Evolutionary conservation across 2,888 invertebrate genomes (phyloP), one percentile per base, ranked within the genome.

Genomic region (Sarcophaga carnaria): DNA sequence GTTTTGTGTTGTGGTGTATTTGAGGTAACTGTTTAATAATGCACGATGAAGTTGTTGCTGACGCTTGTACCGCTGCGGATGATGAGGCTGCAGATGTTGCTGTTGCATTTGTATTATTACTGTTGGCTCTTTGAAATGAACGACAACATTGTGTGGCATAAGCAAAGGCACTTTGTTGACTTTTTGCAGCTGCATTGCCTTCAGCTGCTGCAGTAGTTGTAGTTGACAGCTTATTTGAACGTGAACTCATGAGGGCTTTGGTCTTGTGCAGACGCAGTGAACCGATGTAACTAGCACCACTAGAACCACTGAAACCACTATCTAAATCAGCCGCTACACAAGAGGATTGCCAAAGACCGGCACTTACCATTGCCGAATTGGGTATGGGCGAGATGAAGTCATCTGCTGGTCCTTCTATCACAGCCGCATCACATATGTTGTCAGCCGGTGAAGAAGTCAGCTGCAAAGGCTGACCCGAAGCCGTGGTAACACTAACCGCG

Each of bases 281-380:
- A 84, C 96, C 96, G 12, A 96, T 96, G 93, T 96, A 97, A 94
- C 97, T 97, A 89, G 96, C 96, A 89, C 96, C 96, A 91, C 96
- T 97, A 93, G 96, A 96, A 90, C 96, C 97, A 93, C 97, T 97
- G 93, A 97, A 97, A 77, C 97, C 97, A 93, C 97, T 97, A 93
- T 97, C 97, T 91, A 97, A 94, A 93, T 96, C 96, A 80, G 90
- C 89, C 90, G 93, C 89, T 25, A 89, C 89, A 71, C 95, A 95
- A 88, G 90, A 90, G 22, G 89, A 90, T 85, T 89, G 89, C 54
- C 88, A 88, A 59, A 88, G 85, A 22, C 88, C 88, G 59, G 94
- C 96, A 96, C 85, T 90, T 88, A 90, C 93, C 88, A 90, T 91
- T 17, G 90, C 90, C 77, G 88, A 80, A 17, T 81, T 75, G 60